Evolutionary conservation across 2,888 invertebrate species (phyloP).

Genomic region (Drosophila kokeensis): DNA sequence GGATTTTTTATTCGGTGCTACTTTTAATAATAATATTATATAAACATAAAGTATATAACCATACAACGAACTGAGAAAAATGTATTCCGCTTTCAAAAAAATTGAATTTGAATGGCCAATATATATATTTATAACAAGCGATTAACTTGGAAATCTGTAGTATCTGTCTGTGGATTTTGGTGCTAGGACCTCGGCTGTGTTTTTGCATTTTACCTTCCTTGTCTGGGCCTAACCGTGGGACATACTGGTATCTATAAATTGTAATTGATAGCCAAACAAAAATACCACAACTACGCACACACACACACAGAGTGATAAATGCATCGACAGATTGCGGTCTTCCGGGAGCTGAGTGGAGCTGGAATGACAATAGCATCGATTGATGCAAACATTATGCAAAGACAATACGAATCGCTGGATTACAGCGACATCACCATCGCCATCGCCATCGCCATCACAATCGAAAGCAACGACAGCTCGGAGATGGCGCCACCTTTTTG

Average conservation of each 20-base stretch:
- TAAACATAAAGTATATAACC: not conserved
- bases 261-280: conserved; percentile 54
- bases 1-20: not conserved
- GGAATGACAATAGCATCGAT: conserved; percentile 45
- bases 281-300: conserved; percentile 36
- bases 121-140: not conserved
- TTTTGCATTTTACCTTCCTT: conserved; percentile 16
- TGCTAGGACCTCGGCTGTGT: conserved; percentile 14
- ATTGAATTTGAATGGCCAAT: not conserved
- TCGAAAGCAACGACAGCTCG: conserved; percentile 23
- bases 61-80: not conserved
- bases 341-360: conserved; percentile 51
- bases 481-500: conserved; percentile 50
- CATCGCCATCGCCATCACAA: not conserved
- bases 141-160: not conserved
- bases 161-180: not conserved
- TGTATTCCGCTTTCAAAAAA: not conserved
- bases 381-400: conserved; percentile 50
- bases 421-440: conserved; percentile 1
- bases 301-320: conserved; percentile 29
- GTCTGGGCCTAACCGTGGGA: conserved; percentile 59
- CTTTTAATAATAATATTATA: not conserved
- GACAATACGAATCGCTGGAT: conserved; percentile 40
- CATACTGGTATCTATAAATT: conserved; percentile 15
- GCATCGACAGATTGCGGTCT: conserved; percentile 49